Evolutionary conservation across 2,888 invertebrate species (phyloP).

Genomic region (Lutraria lutraria): DNA sequence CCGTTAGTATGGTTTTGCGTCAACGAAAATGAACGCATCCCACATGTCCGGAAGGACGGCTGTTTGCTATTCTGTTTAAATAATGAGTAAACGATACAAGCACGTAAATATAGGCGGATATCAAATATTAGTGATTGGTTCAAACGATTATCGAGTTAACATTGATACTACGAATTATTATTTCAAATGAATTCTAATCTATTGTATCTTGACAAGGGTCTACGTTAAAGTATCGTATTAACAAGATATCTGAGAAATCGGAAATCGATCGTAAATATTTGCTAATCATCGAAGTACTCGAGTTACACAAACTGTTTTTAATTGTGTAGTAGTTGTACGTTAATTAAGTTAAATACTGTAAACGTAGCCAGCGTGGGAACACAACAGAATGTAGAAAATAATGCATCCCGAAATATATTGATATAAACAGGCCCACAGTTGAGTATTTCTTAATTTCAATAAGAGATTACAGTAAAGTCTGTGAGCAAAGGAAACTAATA

Average conservation of each 20-base stretch:
- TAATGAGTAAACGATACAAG: background rate
- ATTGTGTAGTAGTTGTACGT: background rate
- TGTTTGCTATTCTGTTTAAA: background rate
- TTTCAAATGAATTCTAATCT: background rate
- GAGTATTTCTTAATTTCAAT: background rate
- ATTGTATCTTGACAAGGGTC: background rate
- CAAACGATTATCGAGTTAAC: background rate
- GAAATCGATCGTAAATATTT: background rate
- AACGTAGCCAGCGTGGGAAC: background rate
- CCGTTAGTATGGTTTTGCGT: too few species aligned
- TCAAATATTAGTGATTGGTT: background rate
- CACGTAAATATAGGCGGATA: background rate
- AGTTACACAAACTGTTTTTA: conserved; percentile 19
- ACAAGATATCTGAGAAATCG: conserved; percentile 14
- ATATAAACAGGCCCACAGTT: background rate
- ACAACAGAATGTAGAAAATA: background rate
- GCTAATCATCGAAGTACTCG: background rate
- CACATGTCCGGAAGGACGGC: background rate
- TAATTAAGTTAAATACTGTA: background rate
- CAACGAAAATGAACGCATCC: too few species aligned
- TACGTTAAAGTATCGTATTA: background rate
- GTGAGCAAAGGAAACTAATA: too few species aligned
- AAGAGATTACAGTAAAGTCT: too few species aligned
- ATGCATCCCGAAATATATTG: background rate
- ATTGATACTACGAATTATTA: background rate